Percentiles rank a stretch among this genome's conserved stretches.
phyloP scores from a whole-genome alignment of 2,888 invertebrate species.

The Caenorhabditis uteleia region DNA sequence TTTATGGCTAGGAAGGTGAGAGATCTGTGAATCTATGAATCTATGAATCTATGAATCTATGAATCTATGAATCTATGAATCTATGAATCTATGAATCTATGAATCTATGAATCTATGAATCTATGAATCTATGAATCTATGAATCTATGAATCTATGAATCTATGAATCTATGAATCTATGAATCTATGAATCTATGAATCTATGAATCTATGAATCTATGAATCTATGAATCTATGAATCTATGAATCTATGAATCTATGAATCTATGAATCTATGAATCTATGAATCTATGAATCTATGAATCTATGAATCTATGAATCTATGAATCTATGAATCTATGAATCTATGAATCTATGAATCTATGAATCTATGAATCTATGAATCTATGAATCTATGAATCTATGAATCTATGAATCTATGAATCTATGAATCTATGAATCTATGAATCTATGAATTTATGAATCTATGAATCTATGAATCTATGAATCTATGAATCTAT shows the following conservation, averaged over 20 bases:
- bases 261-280: not conserved
- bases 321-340: not conserved
- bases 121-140: not conserved
- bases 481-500: not conserved
- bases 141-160: not conserved
- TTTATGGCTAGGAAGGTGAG: slow-evolving; percentile 20
- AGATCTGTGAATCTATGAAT: not conserved
- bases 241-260: not conserved
- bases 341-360: not conserved
- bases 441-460: not conserved
- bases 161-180: not conserved
- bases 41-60: not conserved
- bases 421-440: not conserved
- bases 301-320: not conserved
- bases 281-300: not conserved
- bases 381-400: not conserved
- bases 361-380: not conserved
- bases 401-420: not conserved
- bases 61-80: not conserved
- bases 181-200: not conserved
- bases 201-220: not conserved
- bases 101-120: not conserved
- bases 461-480: not conserved
- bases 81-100: not conserved
- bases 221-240: not conserved